Evolutionary conservation across 2,113 vertebrate genomes (phyloP).

Genomic region (Muscicapa adusta): DNA sequence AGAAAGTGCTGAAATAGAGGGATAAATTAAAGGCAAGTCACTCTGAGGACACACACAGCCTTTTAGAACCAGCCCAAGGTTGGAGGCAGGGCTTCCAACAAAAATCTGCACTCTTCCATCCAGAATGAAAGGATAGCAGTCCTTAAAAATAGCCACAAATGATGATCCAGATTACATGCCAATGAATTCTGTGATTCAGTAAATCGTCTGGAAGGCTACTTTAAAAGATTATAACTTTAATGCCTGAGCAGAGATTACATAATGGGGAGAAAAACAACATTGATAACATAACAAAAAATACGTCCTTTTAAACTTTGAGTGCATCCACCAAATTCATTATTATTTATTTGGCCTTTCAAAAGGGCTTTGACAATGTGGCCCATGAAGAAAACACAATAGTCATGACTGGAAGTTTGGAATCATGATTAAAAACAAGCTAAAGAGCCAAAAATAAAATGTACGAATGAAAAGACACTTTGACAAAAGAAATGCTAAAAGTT

Average conservation of each 20-base stretch:
- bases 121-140: neutral
- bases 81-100: neutral
- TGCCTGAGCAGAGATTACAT: neutral
- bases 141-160: neutral
- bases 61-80: neutral
- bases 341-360: conserved; percentile 26
- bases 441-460: neutral
- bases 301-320: neutral
- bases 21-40: neutral
- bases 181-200: neutral
- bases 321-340: neutral
- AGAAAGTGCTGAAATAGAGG: neutral
- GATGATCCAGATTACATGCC: neutral
- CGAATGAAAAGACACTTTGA: neutral
- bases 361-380: neutral
- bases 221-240: conserved; percentile 19
- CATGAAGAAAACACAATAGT: neutral
- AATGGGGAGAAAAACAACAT: neutral
- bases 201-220: neutral
- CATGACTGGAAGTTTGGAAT: neutral
- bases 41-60: neutral
- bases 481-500: neutral
- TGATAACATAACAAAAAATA: conserved; percentile 1
- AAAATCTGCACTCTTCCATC: neutral
- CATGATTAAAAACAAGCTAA: neutral